Percentiles rank a stretch among this genome's conserved stretches.
phyloP scores from a whole-genome alignment of 2,888 invertebrate species.

The Ophraella communa region DNA sequence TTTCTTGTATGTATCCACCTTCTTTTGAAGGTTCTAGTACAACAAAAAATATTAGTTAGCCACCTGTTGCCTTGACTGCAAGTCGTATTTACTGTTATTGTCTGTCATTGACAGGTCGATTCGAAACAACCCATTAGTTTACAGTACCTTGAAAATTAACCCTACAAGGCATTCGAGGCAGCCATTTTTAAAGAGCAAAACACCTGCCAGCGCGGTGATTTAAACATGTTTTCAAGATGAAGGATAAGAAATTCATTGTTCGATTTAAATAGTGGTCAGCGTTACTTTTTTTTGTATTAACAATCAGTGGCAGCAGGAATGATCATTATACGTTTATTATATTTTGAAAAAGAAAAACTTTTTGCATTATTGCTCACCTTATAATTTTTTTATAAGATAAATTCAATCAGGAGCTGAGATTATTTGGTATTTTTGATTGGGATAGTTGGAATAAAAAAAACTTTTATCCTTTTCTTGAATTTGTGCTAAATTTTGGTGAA shows the following conservation, averaged over 20 bases:
- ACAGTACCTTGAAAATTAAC: conserved; percentile 23
- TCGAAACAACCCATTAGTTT: neutral
- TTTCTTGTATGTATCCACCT: too few relatives aligned
- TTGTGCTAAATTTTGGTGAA: too few relatives aligned
- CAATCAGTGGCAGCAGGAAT: neutral
- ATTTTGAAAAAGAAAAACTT: too few relatives aligned
- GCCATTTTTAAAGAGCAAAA: conserved; percentile 38
- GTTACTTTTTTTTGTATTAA: neutral
- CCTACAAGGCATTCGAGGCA: conserved; percentile 27
- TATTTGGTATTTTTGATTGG: too few relatives aligned
- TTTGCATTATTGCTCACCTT: too few relatives aligned
- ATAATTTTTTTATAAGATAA: too few relatives aligned
- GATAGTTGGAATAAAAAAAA: too few relatives aligned
- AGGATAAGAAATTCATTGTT: conserved; percentile 19
- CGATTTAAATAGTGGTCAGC: conserved; percentile 11
- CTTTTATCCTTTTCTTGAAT: too few relatives aligned
- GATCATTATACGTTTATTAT: neutral
- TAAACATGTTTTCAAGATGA: conserved; percentile 22
- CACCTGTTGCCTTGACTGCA: neutral
- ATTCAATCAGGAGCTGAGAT: too few relatives aligned
- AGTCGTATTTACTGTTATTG: neutral
- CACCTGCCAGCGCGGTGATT: conserved; percentile 31
- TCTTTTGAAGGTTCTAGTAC: neutral
- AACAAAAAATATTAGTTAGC: neutral
- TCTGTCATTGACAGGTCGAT: neutral